Base-by-base conservation (phyloP, 2,113 vertebrate species). In the Eclectus roratus region DNA sequence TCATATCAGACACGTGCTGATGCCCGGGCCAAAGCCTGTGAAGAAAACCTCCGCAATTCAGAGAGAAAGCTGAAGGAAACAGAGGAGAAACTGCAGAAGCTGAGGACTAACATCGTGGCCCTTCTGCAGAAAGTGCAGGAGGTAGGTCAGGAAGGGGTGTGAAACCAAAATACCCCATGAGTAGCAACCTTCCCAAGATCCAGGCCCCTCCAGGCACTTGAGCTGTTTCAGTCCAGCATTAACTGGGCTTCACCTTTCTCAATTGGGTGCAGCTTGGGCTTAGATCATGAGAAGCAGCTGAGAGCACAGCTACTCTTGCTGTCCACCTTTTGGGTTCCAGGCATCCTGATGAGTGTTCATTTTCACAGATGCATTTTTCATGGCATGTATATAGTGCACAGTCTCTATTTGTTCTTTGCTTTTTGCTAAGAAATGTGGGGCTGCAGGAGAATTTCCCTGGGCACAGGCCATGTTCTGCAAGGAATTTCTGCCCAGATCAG, bases 81-180 rank as follows among this genome's bases (percentile, higher is more conserved):
- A 0, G 99, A 99, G 23, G 99, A 99, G 87, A 99, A 99, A 74
- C 98, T 99, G 50, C 99, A 99, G 97, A 99, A 99, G 95, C 93
- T 99, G 81, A 98, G 99, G 90, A 99, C 99, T 56, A 99, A 99
- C 96, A 99, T 99, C 13, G 99, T 99, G 50, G 98, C 99, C 11
- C 98, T 99, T 58, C 97, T 99, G 44, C 99, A 99, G 96, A 99
- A 99, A 97, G 99, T 99, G 44, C 99, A 99, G 97, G 99, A 99
- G 99, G 99, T 99, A 94, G 81, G 98, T 95, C 81, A 95, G 31
- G 70, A 78, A 25, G 17, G 39, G 37, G 5, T 39, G 33, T 1
- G 3, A 58, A 74, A 44, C 10, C 10, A 64, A 93, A 19, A 63
- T 56, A 19, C 35, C 27, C 85, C 23, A 24, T 1, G 4, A 43